Conservation (phyloP, 2,113 vertebrate genomes). For the Mellivora capensis region DNA sequence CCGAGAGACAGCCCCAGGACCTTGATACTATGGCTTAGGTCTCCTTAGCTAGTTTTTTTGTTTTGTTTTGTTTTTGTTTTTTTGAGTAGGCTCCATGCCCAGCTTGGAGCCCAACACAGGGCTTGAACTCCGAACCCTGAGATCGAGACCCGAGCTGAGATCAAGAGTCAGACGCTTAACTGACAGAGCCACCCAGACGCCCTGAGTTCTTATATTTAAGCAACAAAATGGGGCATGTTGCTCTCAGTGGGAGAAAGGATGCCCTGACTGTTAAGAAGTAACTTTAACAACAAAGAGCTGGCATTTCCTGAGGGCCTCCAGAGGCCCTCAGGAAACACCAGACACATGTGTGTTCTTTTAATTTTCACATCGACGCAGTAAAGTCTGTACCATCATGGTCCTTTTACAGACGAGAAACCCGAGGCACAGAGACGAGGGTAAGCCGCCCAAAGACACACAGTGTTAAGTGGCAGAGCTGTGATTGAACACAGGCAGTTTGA, state of each 20-base stretch:
- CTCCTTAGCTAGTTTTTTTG: neutral
- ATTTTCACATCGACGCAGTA: too few relatives aligned
- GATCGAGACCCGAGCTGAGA: neutral
- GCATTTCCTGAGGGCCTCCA: too few relatives aligned
- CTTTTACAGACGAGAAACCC: neutral
- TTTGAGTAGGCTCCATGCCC: neutral
- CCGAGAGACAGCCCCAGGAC: neutral
- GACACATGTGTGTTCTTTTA: too few relatives aligned
- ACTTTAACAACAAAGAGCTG: too few relatives aligned
- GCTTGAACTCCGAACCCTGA: neutral
- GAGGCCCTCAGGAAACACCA: too few relatives aligned
- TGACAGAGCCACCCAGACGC: neutral
- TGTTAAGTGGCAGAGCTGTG: neutral
- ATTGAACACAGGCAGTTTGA: neutral
- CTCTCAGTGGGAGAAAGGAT: neutral
- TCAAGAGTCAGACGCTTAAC: neutral
- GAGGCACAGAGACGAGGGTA: neutral
- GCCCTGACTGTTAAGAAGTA: neutral
- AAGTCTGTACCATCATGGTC: too few relatives aligned
- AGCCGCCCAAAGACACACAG: neutral
- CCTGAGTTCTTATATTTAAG: neutral
- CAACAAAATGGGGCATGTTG: neutral
- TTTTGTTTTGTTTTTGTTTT: neutral
- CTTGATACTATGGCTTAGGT: neutral
- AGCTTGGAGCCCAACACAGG: neutral